Evolutionary conservation across 1,140 invertebrate species (phyloP), one percentile per base, ranked within the genome.

Genomic region (Zaprionus camerounensis): DNA sequence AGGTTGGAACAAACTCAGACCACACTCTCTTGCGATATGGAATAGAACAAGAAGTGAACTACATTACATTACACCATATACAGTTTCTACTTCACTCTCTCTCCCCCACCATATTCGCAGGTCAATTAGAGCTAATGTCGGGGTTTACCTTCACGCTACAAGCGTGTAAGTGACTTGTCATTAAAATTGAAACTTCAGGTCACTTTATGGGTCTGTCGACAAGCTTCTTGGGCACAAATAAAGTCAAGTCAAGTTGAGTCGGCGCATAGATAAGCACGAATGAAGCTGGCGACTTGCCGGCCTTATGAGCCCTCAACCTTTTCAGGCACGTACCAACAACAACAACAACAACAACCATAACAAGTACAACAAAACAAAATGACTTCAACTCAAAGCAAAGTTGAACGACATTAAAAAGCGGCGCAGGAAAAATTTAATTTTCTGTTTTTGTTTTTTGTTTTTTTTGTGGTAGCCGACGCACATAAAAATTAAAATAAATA

Each of bases 121-220:
- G 56, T 76, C 73, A 83, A 82, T 84, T 84, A 85, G 63, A 71
- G 24, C 49, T 75, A 78, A 82, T 78, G 71, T 69, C 6, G 55
- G 36, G 49, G 26, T 59, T 49, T 46, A 70, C 20, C 46, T 51
- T 51, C 46, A 44, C 49, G 65, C 71, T 46, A 46, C 51, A 62
- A 46, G 59, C 71, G 58, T 75, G 81, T 84, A 88, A 83, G 84
- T 83, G 81, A 87, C 73, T 88, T 87, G 81, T 87, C 84, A 87
- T 88, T 88, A 80, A 83, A 86, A 80, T 88, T 87, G 72, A 82
- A 82, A 80, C 82, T 70, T 80, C 38, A 71, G 83, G 83, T 88
- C 83, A 87, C 80, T 87, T 86, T 80, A 86, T 83, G 71, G 79
- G 71, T 75, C 77, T 72, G 70, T 68, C 63, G 46, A 74, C 81